These are phyloP conservation scores for Microtus ochrogaster DNA, from an alignment of 2,113 vertebrate genomes.

Conservation along the genomic window DNA sequence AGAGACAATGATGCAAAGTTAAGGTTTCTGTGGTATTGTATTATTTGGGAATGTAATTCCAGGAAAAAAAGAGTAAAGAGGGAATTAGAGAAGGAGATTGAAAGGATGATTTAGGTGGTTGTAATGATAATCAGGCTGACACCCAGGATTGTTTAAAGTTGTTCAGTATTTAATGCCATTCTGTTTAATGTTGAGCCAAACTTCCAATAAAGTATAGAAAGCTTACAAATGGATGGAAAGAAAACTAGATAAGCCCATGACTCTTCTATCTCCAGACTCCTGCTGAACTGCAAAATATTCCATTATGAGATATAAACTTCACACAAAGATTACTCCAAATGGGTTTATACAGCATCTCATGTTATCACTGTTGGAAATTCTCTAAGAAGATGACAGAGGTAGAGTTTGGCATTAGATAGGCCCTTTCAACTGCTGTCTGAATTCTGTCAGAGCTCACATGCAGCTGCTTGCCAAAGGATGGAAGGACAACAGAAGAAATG, in stretches of 20 bases:
- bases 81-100: neutral
- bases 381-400: neutral
- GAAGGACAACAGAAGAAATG: neutral
- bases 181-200: neutral
- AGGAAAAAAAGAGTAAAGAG: neutral
- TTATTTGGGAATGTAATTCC: neutral
- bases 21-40: neutral
- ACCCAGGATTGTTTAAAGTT: neutral
- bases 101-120: too few species aligned
- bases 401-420: neutral
- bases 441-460: neutral
- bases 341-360: rapidly evolving
- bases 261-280: neutral
- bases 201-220: neutral
- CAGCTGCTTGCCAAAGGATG: neutral
- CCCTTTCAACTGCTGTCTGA: neutral
- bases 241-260: neutral
- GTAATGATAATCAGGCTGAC: neutral
- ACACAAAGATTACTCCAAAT: rapidly evolving
- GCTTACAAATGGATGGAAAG: neutral
- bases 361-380: neutral
- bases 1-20: neutral
- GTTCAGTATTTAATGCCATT: neutral
- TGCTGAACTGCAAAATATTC: neutral
- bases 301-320: neutral